phyloP scores from a whole-genome alignment of 2,888 invertebrate species.

The Galeruca laticollis region DNA sequence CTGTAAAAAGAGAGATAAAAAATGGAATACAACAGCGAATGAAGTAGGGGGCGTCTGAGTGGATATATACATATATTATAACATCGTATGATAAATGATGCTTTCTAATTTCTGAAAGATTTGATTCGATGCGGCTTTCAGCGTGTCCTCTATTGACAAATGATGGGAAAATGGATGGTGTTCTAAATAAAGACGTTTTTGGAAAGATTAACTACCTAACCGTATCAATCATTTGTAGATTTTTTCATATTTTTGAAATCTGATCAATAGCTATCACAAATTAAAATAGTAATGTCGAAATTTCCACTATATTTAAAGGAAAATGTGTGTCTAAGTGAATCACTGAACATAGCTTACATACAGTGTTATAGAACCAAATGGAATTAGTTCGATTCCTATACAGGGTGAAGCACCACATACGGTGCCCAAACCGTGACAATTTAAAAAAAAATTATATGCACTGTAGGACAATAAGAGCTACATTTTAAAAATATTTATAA shows the following conservation, averaged over 20 bases:
- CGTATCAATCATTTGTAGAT: slow-evolving; percentile 15
- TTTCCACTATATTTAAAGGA: too few species aligned
- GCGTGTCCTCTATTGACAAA: slow-evolving; percentile 33
- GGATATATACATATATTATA: neutral
- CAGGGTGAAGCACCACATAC: too few species aligned
- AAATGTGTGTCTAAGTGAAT: too few species aligned
- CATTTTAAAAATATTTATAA: too few species aligned
- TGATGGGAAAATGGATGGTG: slow-evolving; percentile 32
- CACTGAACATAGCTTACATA: too few species aligned
- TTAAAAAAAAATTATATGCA: too few species aligned
- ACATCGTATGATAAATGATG: slow-evolving; percentile 27
- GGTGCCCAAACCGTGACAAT: too few species aligned
- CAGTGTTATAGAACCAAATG: too few species aligned
- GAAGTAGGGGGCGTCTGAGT: neutral
- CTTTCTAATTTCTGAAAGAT: slow-evolving; percentile 33
- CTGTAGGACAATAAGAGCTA: too few species aligned
- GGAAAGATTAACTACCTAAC: slow-evolving; percentile 28
- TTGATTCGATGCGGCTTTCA: slow-evolving; percentile 31
- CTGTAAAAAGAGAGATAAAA: too few species aligned
- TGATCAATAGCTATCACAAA: slow-evolving; percentile 1
- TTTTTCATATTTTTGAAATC: slow-evolving; percentile 8
- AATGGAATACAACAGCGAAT: neutral
- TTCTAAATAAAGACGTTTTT: slow-evolving; percentile 31
- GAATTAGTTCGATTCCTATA: too few species aligned
- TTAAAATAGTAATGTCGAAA: too few species aligned